Conservation (phyloP, 2,797 vertebrate species). For the Morelia viridis region DNA sequence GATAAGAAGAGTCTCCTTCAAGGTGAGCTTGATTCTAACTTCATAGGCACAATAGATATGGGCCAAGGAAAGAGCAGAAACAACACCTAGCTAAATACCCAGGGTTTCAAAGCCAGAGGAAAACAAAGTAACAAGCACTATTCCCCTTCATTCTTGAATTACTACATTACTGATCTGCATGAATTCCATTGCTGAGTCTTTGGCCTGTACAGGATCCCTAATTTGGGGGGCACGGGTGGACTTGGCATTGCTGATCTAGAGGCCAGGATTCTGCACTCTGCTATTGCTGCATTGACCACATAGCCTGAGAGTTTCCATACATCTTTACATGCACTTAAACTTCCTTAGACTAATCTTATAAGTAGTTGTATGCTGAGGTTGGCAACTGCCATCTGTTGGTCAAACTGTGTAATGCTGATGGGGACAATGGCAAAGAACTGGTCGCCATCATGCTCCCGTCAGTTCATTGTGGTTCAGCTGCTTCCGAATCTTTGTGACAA, state of each 20-base stretch:
- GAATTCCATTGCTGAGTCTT: neutral
- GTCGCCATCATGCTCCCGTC: too few relatives aligned
- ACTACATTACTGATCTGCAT: neutral
- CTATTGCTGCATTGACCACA: neutral
- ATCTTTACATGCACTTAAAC: neutral
- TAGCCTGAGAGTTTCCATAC: neutral
- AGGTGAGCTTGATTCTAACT: neutral
- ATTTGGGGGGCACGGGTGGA: neutral
- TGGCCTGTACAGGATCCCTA: neutral
- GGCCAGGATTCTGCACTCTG: neutral
- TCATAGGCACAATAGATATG: neutral
- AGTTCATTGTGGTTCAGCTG: neutral
- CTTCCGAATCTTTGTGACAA: neutral
- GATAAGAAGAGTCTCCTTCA: neutral
- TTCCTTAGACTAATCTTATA: neutral
- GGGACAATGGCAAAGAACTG: neutral
- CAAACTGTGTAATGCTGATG: neutral
- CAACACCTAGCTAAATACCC: neutral
- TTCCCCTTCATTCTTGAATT: neutral
- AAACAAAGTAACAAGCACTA: neutral
- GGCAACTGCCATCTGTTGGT: conserved; percentile 13
- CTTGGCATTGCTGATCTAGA: neutral
- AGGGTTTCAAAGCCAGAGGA: neutral
- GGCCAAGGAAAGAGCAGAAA: neutral
- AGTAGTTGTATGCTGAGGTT: neutral